phyloP scores from a whole-genome alignment of 2,888 invertebrate species.

The Gandaritis pyraliata region DNA sequence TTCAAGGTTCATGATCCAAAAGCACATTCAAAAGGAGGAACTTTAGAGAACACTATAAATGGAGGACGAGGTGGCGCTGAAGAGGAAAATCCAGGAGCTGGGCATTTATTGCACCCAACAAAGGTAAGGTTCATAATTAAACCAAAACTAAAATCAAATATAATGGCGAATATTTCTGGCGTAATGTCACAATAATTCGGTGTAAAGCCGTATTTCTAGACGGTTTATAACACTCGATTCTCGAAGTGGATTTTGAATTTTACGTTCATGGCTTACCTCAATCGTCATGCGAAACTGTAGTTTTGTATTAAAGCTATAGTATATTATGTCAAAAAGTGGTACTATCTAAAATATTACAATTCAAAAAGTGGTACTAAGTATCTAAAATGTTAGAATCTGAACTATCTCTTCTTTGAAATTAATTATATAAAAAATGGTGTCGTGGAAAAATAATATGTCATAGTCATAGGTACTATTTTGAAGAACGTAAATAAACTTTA shows the following conservation, averaged over 20 bases:
- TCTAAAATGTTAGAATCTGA: no score
- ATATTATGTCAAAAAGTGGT: no score
- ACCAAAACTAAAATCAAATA: not conserved
- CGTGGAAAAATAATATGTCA: no score
- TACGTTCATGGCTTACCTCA: no score
- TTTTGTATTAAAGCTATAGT: not conserved
- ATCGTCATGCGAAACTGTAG: constrained; percentile 1
- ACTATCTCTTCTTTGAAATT: no score
- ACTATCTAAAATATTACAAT: no score
- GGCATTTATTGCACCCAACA: constrained; percentile 93
- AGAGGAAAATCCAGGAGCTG: constrained; percentile 86
- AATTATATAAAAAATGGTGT: no score
- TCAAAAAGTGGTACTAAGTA: no score
- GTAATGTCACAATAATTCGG: not conserved
- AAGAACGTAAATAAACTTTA: no score
- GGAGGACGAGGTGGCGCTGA: constrained; percentile 88
- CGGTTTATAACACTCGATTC: not conserved
- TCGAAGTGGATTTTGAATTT: not conserved
- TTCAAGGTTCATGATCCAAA: constrained; percentile 98
- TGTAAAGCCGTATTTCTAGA: constrained; percentile 4
- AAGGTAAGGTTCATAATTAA: constrained; percentile 81
- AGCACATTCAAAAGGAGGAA: constrained; percentile 96
- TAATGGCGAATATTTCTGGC: constrained; percentile 18
- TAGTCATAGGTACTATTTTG: no score
- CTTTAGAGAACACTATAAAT: constrained; percentile 95